phyloP scores from a whole-genome alignment of 1,140 invertebrate genomes.

The Micrasema minimum region DNA sequence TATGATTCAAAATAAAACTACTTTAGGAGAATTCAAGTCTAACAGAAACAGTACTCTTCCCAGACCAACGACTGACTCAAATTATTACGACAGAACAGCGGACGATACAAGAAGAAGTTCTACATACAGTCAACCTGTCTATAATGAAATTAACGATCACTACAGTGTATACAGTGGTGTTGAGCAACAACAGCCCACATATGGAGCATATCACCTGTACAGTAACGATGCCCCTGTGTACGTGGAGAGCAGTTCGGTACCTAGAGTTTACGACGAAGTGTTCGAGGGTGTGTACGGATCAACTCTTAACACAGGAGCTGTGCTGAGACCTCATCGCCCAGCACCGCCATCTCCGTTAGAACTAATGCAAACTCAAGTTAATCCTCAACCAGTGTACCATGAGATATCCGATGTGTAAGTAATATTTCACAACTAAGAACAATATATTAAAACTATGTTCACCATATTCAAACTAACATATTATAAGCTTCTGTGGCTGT shows the following conservation, averaged over 20 bases:
- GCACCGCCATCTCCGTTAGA: conserved; percentile 50
- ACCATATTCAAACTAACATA: too few relatives aligned
- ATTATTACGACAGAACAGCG: conserved; percentile 40
- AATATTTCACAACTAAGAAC: too few relatives aligned
- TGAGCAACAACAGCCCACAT: conserved; percentile 19
- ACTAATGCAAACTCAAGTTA: conserved; percentile 41
- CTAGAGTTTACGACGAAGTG: conserved; percentile 50
- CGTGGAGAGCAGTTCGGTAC: conserved; percentile 12
- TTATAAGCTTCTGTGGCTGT: too few relatives aligned
- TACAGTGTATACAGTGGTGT: conserved; percentile 41
- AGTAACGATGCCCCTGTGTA: conserved; percentile 46
- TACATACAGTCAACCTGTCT: conserved; percentile 45
- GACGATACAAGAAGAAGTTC: conserved; percentile 35
- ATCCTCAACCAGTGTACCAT: conserved; percentile 42
- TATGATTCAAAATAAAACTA: conserved; percentile 45
- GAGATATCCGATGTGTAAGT: conserved; percentile 52
- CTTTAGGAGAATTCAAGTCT: conserved; percentile 50
- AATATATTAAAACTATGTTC: too few relatives aligned
- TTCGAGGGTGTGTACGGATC: conserved; percentile 45
- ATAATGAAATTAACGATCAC: conserved; percentile 52
- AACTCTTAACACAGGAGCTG: conserved; percentile 21
- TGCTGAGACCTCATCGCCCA: conserved; percentile 46
- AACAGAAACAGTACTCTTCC: conserved; percentile 48
- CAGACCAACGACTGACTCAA: conserved; percentile 35
- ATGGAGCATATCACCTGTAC: conserved; percentile 46